Base-by-base conservation (phyloP, 2,888 invertebrate species). In the Diadromus collaris region DNA sequence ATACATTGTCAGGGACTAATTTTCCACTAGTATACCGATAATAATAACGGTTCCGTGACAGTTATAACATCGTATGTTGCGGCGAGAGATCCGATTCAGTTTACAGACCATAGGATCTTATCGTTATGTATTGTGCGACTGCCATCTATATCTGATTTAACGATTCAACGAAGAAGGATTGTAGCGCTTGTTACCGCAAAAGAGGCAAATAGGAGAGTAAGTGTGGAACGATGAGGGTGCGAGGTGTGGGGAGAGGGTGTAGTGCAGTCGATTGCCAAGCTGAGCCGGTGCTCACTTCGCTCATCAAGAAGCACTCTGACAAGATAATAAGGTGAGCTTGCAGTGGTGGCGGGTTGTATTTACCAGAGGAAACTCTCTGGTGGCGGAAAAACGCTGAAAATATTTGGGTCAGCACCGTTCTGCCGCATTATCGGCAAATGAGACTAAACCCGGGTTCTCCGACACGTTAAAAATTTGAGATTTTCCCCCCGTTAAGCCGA, bases 291-390 rank as follows among this genome's bases (percentile, higher is more conserved):
- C 54, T 68, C 54, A 41, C 54, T 64, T 73, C 38, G 58, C 44
- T 71, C 54, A 78, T 78, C 56, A 78, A 71, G 75, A 71, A 71
- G 75, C 58, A 64, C 63, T 61, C 41, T 29, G 21, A 46, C 60
- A n/a, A 67, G 70, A 60, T 75, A 67, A 74, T 71, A 69, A 75
- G 75, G 61, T 56, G 34, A 44, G 41, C 70, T 60, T 19, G 48
- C 29, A 60, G 32, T 24, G 32, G 32, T 44, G 44, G 58, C 34
- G 32, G 44, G 32, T 69, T 46, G 69, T 69, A 60, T 46, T 69
- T 69, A 24, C 60, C 44, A 24, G 21, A 13, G 21, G 51, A 51
- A 51, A 51, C 51, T 24, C 10, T 44, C 24, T 24, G 51, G 24
- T 21, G 19, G 9, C 60, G n/a, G 10, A 19, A 60, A 44, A 44